These are phyloP conservation scores for Magallana ariakensis DNA, from an alignment of 1,140 invertebrate genomes.

Conservation along the genomic window DNA sequence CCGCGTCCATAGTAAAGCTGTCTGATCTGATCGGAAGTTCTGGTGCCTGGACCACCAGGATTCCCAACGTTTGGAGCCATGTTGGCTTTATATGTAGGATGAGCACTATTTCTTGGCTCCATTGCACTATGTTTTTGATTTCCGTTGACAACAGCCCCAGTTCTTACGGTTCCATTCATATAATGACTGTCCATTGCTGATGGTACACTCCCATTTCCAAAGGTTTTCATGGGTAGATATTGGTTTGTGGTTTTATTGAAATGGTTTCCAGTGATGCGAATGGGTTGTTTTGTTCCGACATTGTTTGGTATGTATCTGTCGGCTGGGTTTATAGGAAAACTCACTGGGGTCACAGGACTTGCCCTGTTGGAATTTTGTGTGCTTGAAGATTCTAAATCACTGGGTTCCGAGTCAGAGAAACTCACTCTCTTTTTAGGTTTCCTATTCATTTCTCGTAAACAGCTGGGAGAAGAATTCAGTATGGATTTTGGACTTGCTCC, in stretches of 20 bases:
- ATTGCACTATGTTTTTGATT: conserved; percentile 38
- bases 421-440: conserved; percentile 66
- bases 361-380: conserved; percentile 22
- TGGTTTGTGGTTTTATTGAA: neutral
- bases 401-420: conserved; percentile 69
- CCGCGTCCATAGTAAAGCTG: conserved; percentile 32
- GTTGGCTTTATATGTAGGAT: conserved; percentile 20
- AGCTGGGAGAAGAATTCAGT: conserved; percentile 51
- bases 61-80: neutral
- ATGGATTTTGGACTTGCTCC: conserved; percentile 53
- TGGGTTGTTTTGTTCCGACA: neutral
- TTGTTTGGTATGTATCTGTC: neutral
- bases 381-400: conserved; percentile 56
- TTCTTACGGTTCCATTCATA: conserved; percentile 32
- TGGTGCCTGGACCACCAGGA: neutral
- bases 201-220: conserved; percentile 5
- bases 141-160: conserved; percentile 11
- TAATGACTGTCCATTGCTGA: conserved; percentile 15
- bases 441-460: conserved; percentile 45
- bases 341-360: conserved; percentile 4
- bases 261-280: conserved; percentile 3
- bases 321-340: neutral
- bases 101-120: conserved; percentile 40
- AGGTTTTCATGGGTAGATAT: neutral
- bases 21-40: conserved; percentile 34